Evolutionary conservation across 1,140 invertebrate genomes (phyloP).

Genomic region (Homarus americanus): DNA sequence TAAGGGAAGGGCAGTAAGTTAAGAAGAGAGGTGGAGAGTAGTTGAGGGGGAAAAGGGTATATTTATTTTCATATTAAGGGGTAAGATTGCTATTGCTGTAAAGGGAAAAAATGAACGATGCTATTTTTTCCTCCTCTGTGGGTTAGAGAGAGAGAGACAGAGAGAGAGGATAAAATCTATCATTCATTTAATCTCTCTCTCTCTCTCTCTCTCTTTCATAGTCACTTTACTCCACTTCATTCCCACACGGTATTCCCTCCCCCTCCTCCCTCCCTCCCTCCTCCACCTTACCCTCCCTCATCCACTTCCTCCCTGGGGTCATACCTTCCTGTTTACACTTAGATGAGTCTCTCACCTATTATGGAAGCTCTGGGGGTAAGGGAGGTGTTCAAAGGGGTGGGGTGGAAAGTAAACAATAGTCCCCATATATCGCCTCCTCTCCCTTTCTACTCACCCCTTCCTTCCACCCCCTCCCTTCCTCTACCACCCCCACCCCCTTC

Average conservation of each 20-base stretch:
- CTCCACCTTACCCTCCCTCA: background rate
- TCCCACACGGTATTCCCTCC: background rate
- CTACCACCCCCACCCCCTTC: no score
- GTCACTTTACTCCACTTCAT: background rate
- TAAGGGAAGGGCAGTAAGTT: conserved; percentile 25
- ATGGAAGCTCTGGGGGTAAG: background rate
- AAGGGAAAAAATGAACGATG: no score
- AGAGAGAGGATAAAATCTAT: background rate
- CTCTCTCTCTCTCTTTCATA: background rate
- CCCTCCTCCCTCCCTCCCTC: background rate
- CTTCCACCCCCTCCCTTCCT: no score
- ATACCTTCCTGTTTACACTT: background rate
- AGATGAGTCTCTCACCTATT: background rate
- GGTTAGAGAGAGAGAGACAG: conserved; percentile 3
- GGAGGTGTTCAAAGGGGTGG: background rate
- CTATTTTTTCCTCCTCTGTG: background rate
- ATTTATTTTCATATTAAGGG: background rate
- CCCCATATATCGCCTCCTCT: no score
- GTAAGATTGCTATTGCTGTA: background rate
- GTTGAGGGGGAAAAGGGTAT: background rate
- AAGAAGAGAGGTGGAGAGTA: conserved; percentile 26
- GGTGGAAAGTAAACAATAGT: no score
- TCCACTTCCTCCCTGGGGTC: background rate
- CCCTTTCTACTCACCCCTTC: no score
- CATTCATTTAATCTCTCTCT: background rate